Evolutionary conservation across 2,888 invertebrate genomes (phyloP), one percentile per base, ranked within the genome.

Genomic region (Sepioteuthis lessoniana): DNA sequence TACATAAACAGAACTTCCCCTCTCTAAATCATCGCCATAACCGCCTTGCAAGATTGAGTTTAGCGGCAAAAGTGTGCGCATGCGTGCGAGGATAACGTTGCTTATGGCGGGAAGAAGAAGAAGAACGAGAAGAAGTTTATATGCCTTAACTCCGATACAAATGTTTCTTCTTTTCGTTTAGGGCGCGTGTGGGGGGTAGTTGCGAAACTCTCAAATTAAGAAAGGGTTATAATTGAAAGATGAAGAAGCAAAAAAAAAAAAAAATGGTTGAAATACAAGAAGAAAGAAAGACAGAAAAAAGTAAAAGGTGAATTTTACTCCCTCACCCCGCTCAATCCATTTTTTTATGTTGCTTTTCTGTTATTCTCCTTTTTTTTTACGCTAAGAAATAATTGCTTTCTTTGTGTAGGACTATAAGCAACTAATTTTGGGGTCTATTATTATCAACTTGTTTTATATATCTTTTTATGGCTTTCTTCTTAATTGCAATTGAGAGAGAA

Each of bases 391-490:
- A 76, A 76, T 76, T 76, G n/a, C 76, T 76, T 35, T n/a, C 76
- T 76, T 76, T 76, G 76, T 76, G 76, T 76, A 76, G n/a, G 76
- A 76, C 76, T 76, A 76, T 76, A 76, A 76, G 76, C 76, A 76
- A 76, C 76, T 76, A 76, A 76, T 76, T n/a, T 76, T 76, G 76
- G 13, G 42, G 76, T 35, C 76, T 76, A 76, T 76, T 76, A 76
- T 76, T 76, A 76, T 76, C 76, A 76, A 16, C 76, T 76, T 35
- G 76, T n/a, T 76, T 76, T 76, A 35, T 76, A 8, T 35, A 13
- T 55, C 16, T 16, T 13, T n/a, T n/a, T 76, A 13, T 76, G n/a
- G n/a, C 25, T 35, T 76, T 35, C 16, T 76, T 16, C n/a, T 76
- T 76, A 76, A 76, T 76, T 76, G 76, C n/a, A 76, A 35, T 35